Conservation (phyloP, 1,140 invertebrate genomes). For the Trichomalopsis sarcophagae region DNA sequence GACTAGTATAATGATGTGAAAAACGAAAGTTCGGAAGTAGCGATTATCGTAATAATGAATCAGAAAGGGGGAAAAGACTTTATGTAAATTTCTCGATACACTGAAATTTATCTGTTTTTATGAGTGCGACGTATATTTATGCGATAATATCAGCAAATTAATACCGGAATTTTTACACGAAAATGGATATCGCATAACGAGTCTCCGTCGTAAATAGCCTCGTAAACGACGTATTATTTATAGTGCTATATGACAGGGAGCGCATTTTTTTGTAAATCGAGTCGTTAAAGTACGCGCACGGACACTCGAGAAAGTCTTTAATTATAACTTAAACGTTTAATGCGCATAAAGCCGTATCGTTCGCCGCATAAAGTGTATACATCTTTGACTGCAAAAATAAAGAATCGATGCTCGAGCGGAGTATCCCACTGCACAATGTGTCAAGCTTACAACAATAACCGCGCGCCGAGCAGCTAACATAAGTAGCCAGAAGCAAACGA, state of each 20-base stretch:
- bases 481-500: background rate
- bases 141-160: slow-evolving; percentile 47
- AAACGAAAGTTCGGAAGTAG: slow-evolving; percentile 36
- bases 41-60: slow-evolving; percentile 39
- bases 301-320: slow-evolving; percentile 55
- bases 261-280: slow-evolving; percentile 40
- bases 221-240: slow-evolving; percentile 48
- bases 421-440: too few species aligned
- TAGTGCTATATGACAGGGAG: slow-evolving; percentile 30
- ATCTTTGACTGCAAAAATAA: background rate
- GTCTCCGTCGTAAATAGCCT: slow-evolving; percentile 43
- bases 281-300: slow-evolving; percentile 42
- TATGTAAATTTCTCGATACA: slow-evolving; percentile 34
- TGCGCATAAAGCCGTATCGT: background rate
- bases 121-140: slow-evolving; percentile 19
- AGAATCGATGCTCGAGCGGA: background rate
- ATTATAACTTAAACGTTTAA: slow-evolving; percentile 57
- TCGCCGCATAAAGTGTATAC: too few species aligned
- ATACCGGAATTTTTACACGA: slow-evolving; percentile 39
- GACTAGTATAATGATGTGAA: slow-evolving; percentile 20
- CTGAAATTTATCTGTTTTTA: slow-evolving; percentile 46
- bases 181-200: slow-evolving; percentile 47
- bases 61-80: background rate
- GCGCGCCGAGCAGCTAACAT: background rate
- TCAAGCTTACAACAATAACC: too few species aligned